Base-by-base conservation (phyloP, 2,888 invertebrate genomes). In the Anthoptus insignis region DNA sequence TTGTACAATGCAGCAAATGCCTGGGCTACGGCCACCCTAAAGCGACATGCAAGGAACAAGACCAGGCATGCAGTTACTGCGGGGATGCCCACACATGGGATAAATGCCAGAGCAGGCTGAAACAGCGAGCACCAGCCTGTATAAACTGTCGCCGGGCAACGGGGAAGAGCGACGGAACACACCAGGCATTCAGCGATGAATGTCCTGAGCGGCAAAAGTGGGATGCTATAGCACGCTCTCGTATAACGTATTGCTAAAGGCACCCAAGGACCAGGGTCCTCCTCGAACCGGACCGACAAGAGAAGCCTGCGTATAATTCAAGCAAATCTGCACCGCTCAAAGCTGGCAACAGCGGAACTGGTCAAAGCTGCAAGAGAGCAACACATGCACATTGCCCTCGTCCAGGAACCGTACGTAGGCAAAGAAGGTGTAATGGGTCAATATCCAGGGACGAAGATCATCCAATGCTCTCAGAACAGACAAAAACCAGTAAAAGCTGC, bases 331-430 rank as follows among this genome's bases (percentile, higher is more conserved):
- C 42, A 19, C 2, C 32, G 42, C 4, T 42, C 42, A 19, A 42
- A 14, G 14, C 19, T 19, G 11, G 32, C 32, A 4, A 32, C 32
- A 4, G 32, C 32, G 2, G 32, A 32, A 32, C 32, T 32, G 7
- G 5, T 32, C n/a, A n/a, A n/a, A 4, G 42, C 59, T 76, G 76
- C 74, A 0, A 42, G 47, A n/a, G 49, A 66, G 6, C 49, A 9
- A 0, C 50, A 57, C 0, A 14, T 65, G 0, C 5, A 34, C 0
- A 14, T 76, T 0, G 75, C 76, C 5, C 54, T 79, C 0, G 64
- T 78, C 0, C 79, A 80, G 24, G 78, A 80, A 69, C 77, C 79
- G 0, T 80, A 78, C 39, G 72, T 74, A 2, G 79, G 77, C 2
- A 47, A 47, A 22, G 37, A 37, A n/a, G 37, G 37, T n/a, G 6